Conservation (phyloP, 2,113 vertebrate genomes). For the Amphiprion ocellaris region DNA sequence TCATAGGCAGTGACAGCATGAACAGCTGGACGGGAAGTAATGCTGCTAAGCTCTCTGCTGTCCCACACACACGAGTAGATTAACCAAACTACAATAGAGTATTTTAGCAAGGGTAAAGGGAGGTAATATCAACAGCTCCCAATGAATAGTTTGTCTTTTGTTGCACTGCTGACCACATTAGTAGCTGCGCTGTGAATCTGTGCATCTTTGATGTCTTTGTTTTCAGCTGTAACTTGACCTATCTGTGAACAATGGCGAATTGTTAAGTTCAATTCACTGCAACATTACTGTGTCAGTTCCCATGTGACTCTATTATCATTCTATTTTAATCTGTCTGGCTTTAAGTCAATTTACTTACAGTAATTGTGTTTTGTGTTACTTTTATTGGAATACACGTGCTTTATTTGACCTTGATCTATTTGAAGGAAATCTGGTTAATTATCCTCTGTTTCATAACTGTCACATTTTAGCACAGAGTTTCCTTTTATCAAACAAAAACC, state of each 20-base stretch:
- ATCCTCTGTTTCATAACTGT: slow-evolving; percentile 16
- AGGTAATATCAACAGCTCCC: slow-evolving; percentile 26
- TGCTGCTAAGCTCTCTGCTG: slow-evolving; percentile 43
- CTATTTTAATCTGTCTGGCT: slow-evolving; percentile 50
- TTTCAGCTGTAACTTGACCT: slow-evolving; percentile 42
- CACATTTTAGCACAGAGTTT: slow-evolving; percentile 46
- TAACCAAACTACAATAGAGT: slow-evolving; percentile 37
- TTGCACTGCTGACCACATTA: slow-evolving; percentile 40
- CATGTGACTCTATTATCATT: slow-evolving; percentile 34
- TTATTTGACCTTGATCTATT: slow-evolving; percentile 49
- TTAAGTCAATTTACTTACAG: slow-evolving; percentile 48
- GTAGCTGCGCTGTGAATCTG: not conserved
- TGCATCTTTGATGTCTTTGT: slow-evolving; percentile 51
- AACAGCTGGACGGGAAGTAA: slow-evolving; percentile 80
- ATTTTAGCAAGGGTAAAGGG: slow-evolving; percentile 34
- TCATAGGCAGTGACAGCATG: slow-evolving; percentile 65
- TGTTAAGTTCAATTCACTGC: slow-evolving; percentile 56
- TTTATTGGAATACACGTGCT: slow-evolving; percentile 17
- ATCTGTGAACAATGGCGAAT: slow-evolving; percentile 63
- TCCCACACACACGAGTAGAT: slow-evolving; percentile 24
- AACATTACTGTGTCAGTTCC: slow-evolving; percentile 49
- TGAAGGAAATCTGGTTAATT: slow-evolving; percentile 40
- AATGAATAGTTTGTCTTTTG: slow-evolving; percentile 30
- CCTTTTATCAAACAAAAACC: slow-evolving; percentile 55
- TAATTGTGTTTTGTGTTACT: slow-evolving; percentile 58